Percentiles rank a stretch among this genome's conserved stretches.
Evolutionary conservation across 2,113 vertebrate genomes (phyloP).

Genomic region (Shinisaurus crocodilurus): DNA sequence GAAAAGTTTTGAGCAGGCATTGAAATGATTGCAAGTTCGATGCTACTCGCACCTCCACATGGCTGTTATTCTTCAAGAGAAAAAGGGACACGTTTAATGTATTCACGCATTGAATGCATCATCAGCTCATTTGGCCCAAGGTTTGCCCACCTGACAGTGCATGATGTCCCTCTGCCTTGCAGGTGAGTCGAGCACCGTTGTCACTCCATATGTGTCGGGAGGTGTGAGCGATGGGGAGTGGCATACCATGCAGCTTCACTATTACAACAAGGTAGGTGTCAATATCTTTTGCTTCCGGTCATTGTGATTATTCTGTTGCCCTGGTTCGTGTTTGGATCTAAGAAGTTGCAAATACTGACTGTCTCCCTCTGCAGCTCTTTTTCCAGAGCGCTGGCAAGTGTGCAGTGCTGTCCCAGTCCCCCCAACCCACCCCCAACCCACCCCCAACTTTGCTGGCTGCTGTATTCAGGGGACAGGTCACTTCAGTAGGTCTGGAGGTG

Average conservation of each 20-base stretch:
- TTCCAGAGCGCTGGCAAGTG: neutral
- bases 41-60: neutral
- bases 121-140: neutral
- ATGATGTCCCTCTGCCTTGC: constrained; percentile 35
- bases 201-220: constrained; percentile 89
- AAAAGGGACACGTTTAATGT: neutral
- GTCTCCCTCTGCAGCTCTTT: neutral
- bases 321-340: neutral
- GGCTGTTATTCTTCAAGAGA: neutral
- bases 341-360: neutral
- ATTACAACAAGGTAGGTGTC: constrained; percentile 93
- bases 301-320: neutral
- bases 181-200: constrained; percentile 96
- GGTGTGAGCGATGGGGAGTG: constrained; percentile 96
- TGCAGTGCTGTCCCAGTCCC: constrained; percentile 69
- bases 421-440: too few species aligned
- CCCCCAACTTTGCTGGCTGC: neutral
- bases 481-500: neutral
- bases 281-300: neutral
- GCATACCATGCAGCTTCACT: constrained; percentile 93
- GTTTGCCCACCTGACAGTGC: neutral
- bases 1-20: neutral
- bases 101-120: accelerated
- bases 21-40: neutral
- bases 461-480: too few species aligned